These are phyloP conservation scores for Palloptera scutellata DNA, from an alignment of 2,888 invertebrate species.

Conservation along the genomic window DNA sequence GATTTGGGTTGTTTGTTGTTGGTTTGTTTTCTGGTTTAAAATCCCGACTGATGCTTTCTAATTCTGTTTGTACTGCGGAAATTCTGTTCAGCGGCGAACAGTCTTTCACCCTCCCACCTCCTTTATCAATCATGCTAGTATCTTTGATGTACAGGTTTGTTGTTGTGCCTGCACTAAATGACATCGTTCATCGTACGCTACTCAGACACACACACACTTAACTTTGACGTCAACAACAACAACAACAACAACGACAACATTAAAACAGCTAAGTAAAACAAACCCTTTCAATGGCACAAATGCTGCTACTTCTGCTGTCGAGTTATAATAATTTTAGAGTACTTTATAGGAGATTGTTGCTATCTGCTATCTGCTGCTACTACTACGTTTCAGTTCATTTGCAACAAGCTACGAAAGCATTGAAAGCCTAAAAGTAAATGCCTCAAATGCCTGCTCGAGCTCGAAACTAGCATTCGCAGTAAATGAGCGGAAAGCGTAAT, in stretches of 20 bases:
- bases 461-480: not conserved
- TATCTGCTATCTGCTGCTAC: conserved; percentile 18
- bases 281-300: too few relatives aligned
- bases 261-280: too few relatives aligned
- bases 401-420: conserved; percentile 8
- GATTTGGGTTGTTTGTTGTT: too few relatives aligned
- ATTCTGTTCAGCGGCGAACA: conserved; percentile 13
- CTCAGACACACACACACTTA: not conserved
- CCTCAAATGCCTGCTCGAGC: too few relatives aligned
- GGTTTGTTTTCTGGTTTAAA: not conserved
- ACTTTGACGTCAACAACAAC: too few relatives aligned
- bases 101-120: not conserved
- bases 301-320: too few relatives aligned
- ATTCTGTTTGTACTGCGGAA: conserved; percentile 35
- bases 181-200: conserved; percentile 16
- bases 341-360: conserved; percentile 24
- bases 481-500: conserved; percentile 30
- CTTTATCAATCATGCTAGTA: conserved; percentile 4
- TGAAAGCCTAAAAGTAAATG: too few relatives aligned
- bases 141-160: not conserved
- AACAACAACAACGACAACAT: too few relatives aligned
- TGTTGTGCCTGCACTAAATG: conserved; percentile 17
- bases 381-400: conserved; percentile 18
- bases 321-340: too few relatives aligned
- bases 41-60: conserved; percentile 37